phyloP scores from a whole-genome alignment of 2,797 vertebrate species.

The Anomalospiza imberbis region DNA sequence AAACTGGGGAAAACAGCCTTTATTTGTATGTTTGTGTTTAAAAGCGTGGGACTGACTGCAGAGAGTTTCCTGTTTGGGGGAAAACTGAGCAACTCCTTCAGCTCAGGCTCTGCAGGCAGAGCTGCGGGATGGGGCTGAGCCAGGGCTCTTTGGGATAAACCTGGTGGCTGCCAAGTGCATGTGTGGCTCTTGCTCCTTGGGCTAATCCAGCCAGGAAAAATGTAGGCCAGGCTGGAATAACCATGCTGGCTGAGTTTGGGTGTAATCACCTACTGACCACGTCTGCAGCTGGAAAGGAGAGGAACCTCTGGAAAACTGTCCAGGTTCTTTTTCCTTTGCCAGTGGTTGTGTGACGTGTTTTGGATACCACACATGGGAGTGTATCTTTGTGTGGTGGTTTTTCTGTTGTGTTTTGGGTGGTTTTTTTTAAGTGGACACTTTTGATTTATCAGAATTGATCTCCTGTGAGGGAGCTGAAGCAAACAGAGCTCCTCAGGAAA shows the following conservation, averaged over 20 bases:
- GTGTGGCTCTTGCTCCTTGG: neutral
- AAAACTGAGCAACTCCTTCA: neutral
- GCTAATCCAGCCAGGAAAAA: accelerated
- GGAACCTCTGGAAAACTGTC: neutral
- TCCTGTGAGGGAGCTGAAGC: neutral
- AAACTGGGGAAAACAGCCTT: neutral
- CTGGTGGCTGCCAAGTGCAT: neutral
- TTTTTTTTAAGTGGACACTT: accelerated
- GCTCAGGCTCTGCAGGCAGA: neutral
- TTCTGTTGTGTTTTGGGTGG: neutral
- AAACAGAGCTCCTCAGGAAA: neutral
- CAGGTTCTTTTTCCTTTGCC: neutral
- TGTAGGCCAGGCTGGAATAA: neutral
- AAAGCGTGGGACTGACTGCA: accelerated
- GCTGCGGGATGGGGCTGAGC: neutral
- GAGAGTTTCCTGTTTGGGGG: neutral
- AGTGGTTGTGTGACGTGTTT: neutral
- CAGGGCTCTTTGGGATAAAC: neutral
- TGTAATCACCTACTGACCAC: neutral
- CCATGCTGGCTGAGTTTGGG: accelerated
- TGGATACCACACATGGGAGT: accelerated
- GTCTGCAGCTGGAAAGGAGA: neutral
- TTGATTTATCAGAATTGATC: neutral
- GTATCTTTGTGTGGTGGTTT: too few species aligned
- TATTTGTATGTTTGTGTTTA: neutral